phyloP scores from a whole-genome alignment of 2,797 vertebrate genomes.

The Xenops minutus region DNA sequence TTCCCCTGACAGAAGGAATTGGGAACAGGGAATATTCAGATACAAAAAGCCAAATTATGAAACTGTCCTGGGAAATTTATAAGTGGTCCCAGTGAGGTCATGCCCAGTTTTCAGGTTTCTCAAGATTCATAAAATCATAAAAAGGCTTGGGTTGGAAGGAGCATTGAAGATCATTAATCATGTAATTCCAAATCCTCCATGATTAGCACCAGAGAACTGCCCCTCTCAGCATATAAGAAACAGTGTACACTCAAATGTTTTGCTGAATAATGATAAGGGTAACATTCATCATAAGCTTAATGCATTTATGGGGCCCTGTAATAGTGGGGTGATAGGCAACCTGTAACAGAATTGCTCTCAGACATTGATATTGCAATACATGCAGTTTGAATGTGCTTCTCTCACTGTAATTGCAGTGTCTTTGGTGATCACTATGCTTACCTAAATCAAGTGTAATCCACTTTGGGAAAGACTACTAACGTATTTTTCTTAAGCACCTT shows the following conservation, averaged over 20 bases:
- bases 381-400: not conserved
- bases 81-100: not conserved
- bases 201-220: not conserved
- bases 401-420: not conserved
- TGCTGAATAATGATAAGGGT: not conserved
- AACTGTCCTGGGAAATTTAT: not conserved
- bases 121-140: not conserved
- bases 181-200: accelerated
- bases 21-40: not conserved
- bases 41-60: not conserved
- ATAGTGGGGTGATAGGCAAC: not conserved
- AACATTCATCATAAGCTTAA: not conserved
- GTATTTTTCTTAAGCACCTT: not conserved
- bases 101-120: not conserved
- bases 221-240: not conserved
- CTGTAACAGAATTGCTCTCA: not conserved
- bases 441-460: not conserved
- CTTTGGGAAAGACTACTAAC: not conserved
- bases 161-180: not conserved
- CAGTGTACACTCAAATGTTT: not conserved
- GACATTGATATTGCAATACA: not conserved
- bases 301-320: accelerated
- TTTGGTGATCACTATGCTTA: not conserved
- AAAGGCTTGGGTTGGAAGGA: not conserved
- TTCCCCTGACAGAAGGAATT: not conserved